These are phyloP conservation scores for Acanthosepion pharaonis DNA, from an alignment of 2,888 invertebrate genomes.

Conservation along the genomic window DNA sequence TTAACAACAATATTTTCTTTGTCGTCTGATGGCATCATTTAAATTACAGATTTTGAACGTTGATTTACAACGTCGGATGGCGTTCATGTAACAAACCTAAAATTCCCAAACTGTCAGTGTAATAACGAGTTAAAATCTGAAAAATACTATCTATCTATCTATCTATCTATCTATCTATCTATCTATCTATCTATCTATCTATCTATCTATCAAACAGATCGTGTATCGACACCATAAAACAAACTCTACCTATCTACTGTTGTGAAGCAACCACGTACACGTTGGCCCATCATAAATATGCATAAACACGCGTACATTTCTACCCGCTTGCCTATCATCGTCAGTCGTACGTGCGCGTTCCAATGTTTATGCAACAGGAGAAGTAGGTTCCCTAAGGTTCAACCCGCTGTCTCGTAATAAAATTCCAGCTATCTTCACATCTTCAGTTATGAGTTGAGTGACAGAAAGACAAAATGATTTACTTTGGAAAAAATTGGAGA, in stretches of 20 bases:
- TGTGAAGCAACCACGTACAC: neutral
- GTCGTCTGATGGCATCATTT: no score
- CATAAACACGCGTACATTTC: neutral
- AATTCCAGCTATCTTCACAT: constrained; percentile 11
- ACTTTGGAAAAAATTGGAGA: neutral
- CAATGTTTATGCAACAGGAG: constrained; percentile 9
- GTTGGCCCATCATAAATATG: neutral
- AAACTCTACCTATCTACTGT: neutral
- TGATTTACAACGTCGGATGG: neutral
- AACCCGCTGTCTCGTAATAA: neutral
- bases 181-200: constrained; percentile 21
- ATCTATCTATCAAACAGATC: neutral
- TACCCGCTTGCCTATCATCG: constrained; percentile 2
- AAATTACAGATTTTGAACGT: neutral
- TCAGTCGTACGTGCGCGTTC: neutral
- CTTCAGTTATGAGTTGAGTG: neutral
- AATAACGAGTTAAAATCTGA: neutral
- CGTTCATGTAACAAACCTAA: neutral
- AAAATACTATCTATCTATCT: neutral
- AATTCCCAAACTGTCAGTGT: neutral
- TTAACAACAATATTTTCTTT: no score
- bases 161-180: neutral
- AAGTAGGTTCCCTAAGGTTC: neutral
- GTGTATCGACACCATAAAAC: neutral
- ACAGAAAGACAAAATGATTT: constrained; percentile 33